Percentiles rank a stretch among this genome's conserved stretches.
phyloP scores from a whole-genome alignment of 2,113 vertebrate genomes.

The Malurus cyaneus region DNA sequence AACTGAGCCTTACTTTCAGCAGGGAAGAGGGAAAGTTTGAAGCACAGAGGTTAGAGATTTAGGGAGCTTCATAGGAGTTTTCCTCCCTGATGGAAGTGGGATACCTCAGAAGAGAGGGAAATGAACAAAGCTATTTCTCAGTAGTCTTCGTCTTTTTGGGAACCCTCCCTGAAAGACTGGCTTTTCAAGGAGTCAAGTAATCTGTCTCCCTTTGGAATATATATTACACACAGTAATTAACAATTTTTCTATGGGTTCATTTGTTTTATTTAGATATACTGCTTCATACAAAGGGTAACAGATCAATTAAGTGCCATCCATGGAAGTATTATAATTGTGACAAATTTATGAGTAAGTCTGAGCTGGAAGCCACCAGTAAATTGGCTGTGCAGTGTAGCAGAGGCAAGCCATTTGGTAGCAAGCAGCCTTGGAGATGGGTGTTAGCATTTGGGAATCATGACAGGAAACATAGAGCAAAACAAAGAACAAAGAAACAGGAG shows the following conservation, averaged over 20 bases:
- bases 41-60: background rate
- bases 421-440: background rate
- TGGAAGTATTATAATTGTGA: background rate
- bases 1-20: background rate
- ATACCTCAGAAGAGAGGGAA: background rate
- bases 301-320: background rate
- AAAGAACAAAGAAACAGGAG: background rate
- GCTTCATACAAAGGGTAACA: constrained; percentile 14
- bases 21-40: background rate
- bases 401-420: background rate
- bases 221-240: background rate
- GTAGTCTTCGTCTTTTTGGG: background rate
- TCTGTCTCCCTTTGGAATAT: background rate
- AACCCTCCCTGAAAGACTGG: background rate
- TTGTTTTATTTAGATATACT: background rate
- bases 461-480: background rate
- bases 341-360: background rate
- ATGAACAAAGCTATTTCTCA: background rate
- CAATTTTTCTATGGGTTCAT: background rate
- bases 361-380: background rate
- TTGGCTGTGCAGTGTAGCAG: background rate
- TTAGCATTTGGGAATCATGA: background rate
- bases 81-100: background rate
- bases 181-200: background rate
- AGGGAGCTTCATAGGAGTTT: background rate